phyloP scores from a whole-genome alignment of 2,888 invertebrate species.

The Mesoligia furuncula region DNA sequence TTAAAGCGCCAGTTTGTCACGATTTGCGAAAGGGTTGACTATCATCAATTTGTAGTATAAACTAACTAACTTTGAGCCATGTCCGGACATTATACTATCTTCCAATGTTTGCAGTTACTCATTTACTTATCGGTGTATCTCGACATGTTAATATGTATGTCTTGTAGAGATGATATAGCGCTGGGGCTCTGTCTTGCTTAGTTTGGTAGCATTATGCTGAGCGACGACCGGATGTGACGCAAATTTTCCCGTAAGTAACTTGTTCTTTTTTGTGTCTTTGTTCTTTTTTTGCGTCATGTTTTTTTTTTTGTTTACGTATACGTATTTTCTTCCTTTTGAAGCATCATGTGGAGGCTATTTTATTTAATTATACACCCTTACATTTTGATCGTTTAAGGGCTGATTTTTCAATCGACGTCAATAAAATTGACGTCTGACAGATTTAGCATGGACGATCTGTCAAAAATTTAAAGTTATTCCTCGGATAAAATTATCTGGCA shows the following conservation, averaged over 20 bases:
- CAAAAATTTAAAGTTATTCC: too few relatives aligned
- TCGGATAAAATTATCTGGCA: too few relatives aligned
- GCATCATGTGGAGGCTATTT: neutral
- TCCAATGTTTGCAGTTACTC: constrained; percentile 48
- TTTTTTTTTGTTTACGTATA: too few relatives aligned
- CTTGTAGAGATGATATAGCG: too few relatives aligned
- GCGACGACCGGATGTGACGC: neutral
- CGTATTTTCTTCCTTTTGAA: neutral
- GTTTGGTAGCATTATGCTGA: too few relatives aligned
- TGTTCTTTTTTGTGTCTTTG: too few relatives aligned
- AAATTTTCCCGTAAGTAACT: neutral
- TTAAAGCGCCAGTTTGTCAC: constrained; percentile 28
- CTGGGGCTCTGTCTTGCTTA: too few relatives aligned
- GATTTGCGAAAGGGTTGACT: constrained; percentile 14
- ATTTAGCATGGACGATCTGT: too few relatives aligned
- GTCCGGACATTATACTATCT: constrained; percentile 8
- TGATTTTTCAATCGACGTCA: too few relatives aligned
- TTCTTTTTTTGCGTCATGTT: too few relatives aligned
- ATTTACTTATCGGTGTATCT: constrained; percentile 32
- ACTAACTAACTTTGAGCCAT: constrained; percentile 39
- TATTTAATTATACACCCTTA: neutral
- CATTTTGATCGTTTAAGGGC: too few relatives aligned
- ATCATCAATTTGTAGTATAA: constrained; percentile 45
- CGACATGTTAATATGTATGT: neutral
- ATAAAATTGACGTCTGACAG: too few relatives aligned